Evolutionary conservation across 2,113 vertebrate species (phyloP), one percentile per base, ranked within the genome.

Genomic region (Drymodes brunneopygia): DNA sequence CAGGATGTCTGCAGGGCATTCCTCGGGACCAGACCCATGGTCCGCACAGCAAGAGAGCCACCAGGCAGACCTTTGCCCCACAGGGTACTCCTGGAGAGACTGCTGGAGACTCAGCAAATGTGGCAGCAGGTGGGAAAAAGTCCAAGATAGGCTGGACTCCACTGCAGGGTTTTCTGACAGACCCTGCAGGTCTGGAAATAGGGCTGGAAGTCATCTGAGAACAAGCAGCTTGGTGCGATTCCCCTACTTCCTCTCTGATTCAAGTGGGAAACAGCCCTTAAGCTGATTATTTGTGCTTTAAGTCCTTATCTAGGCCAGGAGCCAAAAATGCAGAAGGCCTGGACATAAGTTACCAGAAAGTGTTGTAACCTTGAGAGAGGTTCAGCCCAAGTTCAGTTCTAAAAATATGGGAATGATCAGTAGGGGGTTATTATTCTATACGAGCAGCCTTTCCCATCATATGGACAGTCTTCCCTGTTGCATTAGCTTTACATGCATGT

Each of bases 331-430:
- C 50, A 88, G 94, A 70, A 90, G 45, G 74, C n/a, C 62, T 94
- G 72, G 40, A 79, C 44, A 36, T 75, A 66, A 86, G 71, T 92
- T 91, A 94, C 65, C 70, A 88, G 79, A 88, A 94, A 86, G 25
- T 48, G 85, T 24, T 51, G 54, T 91, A 96, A 90, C 62, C 81
- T 90, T 96, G 72, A 90, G 78, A 58, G 62, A 92, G 58, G 94
- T 95, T 96, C 95, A 97, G 73, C 54, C 56, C 67, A 85, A 97
- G 90, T 96, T 97, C 95, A 97, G 47, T 80, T 91, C 95, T 94
- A 96, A 97, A 97, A 96, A 95, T 95, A 96, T 3, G 0, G 20
- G 42, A 89, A 60, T 18, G 29, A 72, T 90, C 71, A 62, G 74
- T 38, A n/a, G 58, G 47, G 56, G 40, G 25, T 88, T 73, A 81